These are phyloP conservation scores for Actinostola sp. DNA, from an alignment of 92 coral and sea anemone species.

Conservation along the genomic window DNA sequence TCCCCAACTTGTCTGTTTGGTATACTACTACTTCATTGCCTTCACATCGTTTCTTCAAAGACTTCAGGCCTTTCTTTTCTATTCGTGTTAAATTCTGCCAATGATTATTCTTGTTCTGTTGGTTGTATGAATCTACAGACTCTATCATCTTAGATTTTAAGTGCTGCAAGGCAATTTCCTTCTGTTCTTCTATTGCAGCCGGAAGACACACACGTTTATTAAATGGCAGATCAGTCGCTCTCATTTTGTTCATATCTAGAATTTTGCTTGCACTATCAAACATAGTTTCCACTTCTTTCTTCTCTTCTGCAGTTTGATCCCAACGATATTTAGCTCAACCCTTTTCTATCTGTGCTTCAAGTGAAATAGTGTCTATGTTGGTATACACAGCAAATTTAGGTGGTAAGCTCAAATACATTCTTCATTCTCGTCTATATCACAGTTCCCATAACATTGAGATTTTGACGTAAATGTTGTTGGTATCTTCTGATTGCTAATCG, in stretches of 20 bases:
- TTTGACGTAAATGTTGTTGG: background rate
- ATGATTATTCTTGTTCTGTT: background rate
- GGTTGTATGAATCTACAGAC: background rate
- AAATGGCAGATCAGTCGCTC: slow-evolving; percentile 29
- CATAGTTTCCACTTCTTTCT: background rate
- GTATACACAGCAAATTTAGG: slow-evolving; percentile 8
- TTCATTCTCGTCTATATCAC: slow-evolving; percentile 11
- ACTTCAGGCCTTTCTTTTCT: slow-evolving; percentile 8
- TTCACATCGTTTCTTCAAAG: background rate
- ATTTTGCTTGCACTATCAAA: background rate
- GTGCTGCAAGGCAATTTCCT: background rate
- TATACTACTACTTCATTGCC: slow-evolving; percentile 12
- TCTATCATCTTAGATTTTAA: background rate
- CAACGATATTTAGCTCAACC: slow-evolving; percentile 23
- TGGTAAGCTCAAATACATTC: slow-evolving; percentile 7
- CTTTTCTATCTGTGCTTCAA: slow-evolving; percentile 9
- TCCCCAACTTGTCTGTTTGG: slow-evolving; percentile 38
- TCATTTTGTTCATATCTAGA: slow-evolving; percentile 10
- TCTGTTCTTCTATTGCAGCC: background rate
- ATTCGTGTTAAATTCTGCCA: slow-evolving; percentile 2
- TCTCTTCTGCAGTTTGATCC: slow-evolving; percentile 24
- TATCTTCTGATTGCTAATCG: background rate
- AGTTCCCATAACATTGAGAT: background rate
- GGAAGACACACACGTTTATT: slow-evolving; percentile 30
- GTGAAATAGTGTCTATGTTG: background rate